Base-by-base conservation (phyloP, 2,888 invertebrate genomes). In the Agrotis ipsilon region DNA sequence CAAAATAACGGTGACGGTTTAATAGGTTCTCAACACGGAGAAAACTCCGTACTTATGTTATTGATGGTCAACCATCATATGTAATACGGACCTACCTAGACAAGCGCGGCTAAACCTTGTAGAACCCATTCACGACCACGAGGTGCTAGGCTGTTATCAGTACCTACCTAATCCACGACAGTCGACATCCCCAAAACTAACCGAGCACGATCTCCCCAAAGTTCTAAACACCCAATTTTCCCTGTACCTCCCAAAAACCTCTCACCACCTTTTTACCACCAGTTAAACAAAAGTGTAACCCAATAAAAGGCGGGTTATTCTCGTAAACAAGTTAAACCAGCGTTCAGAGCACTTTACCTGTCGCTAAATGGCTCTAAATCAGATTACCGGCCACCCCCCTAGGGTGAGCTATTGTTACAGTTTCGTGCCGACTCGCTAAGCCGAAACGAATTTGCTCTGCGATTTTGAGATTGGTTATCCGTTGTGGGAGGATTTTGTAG, bases 341-440 rank as follows among this genome's bases (percentile, higher is more conserved):
- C 91, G 90, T 90, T 88, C 87, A 89, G 91, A 92, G 90, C 92
- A 92, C 92, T 94, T 76, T 92, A 94, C 94, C 93, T 94, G 93
- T 89, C 90, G 88, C 87, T 91, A 92, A 92, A 91, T 90, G 89
- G 88, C 91, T 83, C 89, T 90, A 92, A 94, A 94, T 94, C 92
- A 91, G 93, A 94, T 94, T 94, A 86, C 80, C 85, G 81, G 86
- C 70, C 78, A 67, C 68, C 80, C 79, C 84, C 80, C 67, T 60
- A 49, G 66, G 64, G 67, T 63, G 46, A 68, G 73, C 72, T 68
- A 83, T 78, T 76, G 78, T 81, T 64, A 68, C 71, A 75, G 27
- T 49, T 19, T 46, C 18, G 71, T 63, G 67, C 82, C 75, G 85
- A 51, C 83, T 87, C 79, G 64, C 82, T 88, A 83, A 73, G 83